These are phyloP conservation scores for Hemaris fuciformis DNA, from an alignment of 2,888 invertebrate species.

Conservation along the genomic window DNA sequence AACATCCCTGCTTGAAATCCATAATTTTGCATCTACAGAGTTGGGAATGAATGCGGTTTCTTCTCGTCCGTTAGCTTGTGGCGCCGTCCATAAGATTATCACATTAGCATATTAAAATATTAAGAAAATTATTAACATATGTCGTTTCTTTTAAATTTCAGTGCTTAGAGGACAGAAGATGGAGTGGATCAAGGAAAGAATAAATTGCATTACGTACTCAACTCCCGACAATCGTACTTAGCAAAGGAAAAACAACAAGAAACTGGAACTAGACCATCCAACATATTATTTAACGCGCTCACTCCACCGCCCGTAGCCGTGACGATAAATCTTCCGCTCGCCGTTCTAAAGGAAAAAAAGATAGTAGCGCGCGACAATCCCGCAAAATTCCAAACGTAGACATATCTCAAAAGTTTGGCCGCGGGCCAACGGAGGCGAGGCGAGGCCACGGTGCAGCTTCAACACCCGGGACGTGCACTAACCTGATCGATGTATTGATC, in stretches of 20 bases:
- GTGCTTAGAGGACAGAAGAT: no score
- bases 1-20: no score
- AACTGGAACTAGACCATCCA: neutral
- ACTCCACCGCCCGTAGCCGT: neutral
- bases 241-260: neutral
- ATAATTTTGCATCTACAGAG: no score
- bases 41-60: no score
- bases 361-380: constrained; percentile 12
- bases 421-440: constrained; percentile 10
- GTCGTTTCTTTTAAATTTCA: no score
- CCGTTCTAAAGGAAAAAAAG: constrained; percentile 1
- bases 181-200: no score
- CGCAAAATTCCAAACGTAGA: constrained; percentile 14
- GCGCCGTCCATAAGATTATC: no score
- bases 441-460: constrained; percentile 5
- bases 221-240: no score
- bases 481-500: constrained; percentile 8
- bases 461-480: constrained; percentile 3
- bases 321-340: constrained; percentile 10
- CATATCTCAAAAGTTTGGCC: constrained; percentile 17
- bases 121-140: no score
- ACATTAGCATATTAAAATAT: no score
- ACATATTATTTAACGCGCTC: constrained; percentile 13
- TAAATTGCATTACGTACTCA: no score
- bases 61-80: no score